Conservation (phyloP, 2,888 invertebrate genomes). For the Tinea trinotella region DNA sequence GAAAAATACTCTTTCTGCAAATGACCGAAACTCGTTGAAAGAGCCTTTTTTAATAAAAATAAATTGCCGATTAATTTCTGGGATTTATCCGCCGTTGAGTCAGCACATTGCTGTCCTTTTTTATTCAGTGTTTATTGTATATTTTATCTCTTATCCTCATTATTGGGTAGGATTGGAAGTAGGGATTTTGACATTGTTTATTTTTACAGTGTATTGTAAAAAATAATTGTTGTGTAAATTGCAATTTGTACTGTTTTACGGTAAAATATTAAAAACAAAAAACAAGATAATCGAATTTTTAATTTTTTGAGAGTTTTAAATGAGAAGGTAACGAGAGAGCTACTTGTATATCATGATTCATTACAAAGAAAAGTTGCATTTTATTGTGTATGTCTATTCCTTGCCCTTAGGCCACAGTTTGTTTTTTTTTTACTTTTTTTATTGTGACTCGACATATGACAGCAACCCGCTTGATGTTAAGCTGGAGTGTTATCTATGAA, state of each 20-base stretch:
- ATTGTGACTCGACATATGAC: no score
- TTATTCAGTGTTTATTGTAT: not conserved
- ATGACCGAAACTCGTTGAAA: not conserved
- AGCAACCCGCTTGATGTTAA: no score
- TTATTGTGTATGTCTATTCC: no score
- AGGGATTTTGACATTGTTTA: not conserved
- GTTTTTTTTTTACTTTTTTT: no score
- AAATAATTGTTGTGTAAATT: not conserved
- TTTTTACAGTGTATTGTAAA: not conserved
- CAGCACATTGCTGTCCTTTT: not conserved
- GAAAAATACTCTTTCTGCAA: no score
- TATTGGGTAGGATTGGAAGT: not conserved
- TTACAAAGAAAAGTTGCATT: no score
- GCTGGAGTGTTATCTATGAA: no score
- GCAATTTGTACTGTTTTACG: not conserved
- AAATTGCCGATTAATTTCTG: constrained; percentile 13
- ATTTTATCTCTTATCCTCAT: not conserved
- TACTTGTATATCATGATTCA: no score
- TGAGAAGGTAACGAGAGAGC: no score
- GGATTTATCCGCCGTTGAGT: constrained; percentile 2
- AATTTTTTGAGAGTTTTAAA: no score
- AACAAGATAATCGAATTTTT: no score
- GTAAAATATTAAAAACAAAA: not conserved
- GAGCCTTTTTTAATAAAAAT: constrained; percentile 2
- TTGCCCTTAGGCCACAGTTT: no score